phyloP scores from a whole-genome alignment of 2,888 invertebrate genomes.

The Parochlus steinenii region DNA sequence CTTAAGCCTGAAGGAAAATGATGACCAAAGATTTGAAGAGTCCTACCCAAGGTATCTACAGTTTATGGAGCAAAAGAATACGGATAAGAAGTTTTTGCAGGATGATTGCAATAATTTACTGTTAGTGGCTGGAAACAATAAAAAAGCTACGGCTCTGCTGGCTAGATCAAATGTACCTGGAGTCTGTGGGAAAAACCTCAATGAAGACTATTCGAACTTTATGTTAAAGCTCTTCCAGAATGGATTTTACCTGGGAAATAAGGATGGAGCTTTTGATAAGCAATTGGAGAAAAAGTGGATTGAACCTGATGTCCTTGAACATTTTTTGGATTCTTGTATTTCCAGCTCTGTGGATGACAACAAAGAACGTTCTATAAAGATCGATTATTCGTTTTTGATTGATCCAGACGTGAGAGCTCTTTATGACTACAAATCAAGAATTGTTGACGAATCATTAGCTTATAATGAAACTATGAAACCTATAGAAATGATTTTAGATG shows the following conservation, averaged over 20 bases:
- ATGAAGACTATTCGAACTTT: too few species aligned
- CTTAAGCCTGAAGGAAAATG: slow-evolving; percentile 4
- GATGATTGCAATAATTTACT: too few species aligned
- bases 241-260: too few species aligned
- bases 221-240: too few species aligned
- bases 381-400: slow-evolving; percentile 8
- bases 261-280: too few species aligned
- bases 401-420: slow-evolving; percentile 7
- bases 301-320: slow-evolving; percentile 6
- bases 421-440: neutral
- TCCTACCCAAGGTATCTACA: slow-evolving; percentile 6
- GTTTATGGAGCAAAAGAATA: neutral
- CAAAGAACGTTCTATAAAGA: neutral
- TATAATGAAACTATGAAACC: slow-evolving; percentile 4
- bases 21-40: slow-evolving; percentile 10
- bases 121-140: too few species aligned
- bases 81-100: too few species aligned
- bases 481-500: slow-evolving; percentile 3
- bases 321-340: slow-evolving; percentile 7
- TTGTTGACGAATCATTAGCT: slow-evolving; percentile 1
- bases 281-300: slow-evolving; percentile 8
- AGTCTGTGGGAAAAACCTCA: too few species aligned
- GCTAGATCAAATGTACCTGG: too few species aligned
- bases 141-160: too few species aligned
- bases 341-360: too few species aligned